A percentile compares a stretch with the other conserved stretches of the same genome.
Conservation (phyloP, 2,113 vertebrate genomes). For the Protomyctophum bolini region DNA sequence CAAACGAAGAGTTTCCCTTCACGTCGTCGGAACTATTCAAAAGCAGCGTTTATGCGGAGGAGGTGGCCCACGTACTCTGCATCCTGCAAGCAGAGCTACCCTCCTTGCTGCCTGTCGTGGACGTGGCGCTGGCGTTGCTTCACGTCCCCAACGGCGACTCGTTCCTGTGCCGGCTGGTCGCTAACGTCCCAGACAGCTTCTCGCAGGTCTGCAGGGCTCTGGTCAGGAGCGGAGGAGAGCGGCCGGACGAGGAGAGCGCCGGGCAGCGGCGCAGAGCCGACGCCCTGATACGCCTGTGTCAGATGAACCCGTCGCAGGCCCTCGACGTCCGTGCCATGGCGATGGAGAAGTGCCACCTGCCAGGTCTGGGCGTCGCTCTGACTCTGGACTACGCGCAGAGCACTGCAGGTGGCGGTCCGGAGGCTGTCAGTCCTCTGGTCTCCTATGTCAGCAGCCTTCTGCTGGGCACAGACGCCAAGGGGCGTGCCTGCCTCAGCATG, state of each 20-base stretch:
- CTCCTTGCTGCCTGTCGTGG: constrained; percentile 90
- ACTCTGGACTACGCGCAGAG: constrained; percentile 88
- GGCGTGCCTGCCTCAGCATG: constrained; percentile 90
- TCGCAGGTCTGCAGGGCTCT: constrained; percentile 84
- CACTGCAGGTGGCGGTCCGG: constrained; percentile 43
- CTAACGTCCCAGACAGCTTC: constrained; percentile 98
- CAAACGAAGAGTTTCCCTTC: constrained; percentile 92
- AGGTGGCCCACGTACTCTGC: constrained; percentile 97
- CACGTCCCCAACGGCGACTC: constrained; percentile 95
- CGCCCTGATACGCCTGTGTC: constrained; percentile 85
- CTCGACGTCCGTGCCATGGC: constrained; percentile 89
- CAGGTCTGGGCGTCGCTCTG: constrained; percentile 81
- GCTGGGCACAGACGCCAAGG: constrained; percentile 87
- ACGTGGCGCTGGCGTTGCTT: constrained; percentile 93
- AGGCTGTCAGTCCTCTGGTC: constrained; percentile 87
- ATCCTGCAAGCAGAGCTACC: constrained; percentile 99
- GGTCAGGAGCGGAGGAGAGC: constrained; percentile 86
- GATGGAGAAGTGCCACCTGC: constrained; percentile 90
- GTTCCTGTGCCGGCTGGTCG: constrained; percentile 97
- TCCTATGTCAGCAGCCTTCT: constrained; percentile 89
- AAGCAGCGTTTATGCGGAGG: constrained; percentile 95
- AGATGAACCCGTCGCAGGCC: constrained; percentile 89
- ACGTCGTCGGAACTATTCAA: constrained; percentile 97
- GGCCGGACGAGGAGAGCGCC: constrained; percentile 79
- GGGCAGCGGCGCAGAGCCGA: too few species aligned